These are phyloP conservation scores for Xestia c-nigrum DNA, from an alignment of 2,888 invertebrate species.

Conservation along the genomic window DNA sequence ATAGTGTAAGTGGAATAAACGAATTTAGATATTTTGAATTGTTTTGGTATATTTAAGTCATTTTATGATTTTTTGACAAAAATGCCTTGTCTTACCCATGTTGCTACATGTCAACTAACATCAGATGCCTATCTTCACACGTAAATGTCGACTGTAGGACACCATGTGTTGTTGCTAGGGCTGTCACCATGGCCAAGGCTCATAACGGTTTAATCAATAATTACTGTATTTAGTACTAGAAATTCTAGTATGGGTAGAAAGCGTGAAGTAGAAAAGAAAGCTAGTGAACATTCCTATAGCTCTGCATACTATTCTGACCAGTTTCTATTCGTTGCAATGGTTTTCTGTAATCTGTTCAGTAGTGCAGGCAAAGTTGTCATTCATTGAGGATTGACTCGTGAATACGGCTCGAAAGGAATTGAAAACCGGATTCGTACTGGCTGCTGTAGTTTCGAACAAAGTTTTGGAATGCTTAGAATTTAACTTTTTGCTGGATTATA, in stretches of 20 bases:
- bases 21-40: not conserved
- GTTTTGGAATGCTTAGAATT: not conserved
- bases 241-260: slow-evolving; percentile 37
- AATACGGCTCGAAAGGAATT: slow-evolving; percentile 5
- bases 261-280: slow-evolving; percentile 35
- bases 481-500: not conserved
- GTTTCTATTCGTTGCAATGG: slow-evolving; percentile 10
- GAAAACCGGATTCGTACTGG: not conserved
- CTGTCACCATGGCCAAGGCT: not conserved
- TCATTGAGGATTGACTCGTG: not conserved
- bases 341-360: slow-evolving; percentile 20
- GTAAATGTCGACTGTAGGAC: slow-evolving; percentile 19
- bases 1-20: no score
- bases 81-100: not conserved
- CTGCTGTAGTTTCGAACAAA: not conserved
- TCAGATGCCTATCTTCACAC: slow-evolving; percentile 23
- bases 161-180: slow-evolving; percentile 1
- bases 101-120: not conserved
- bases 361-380: not conserved
- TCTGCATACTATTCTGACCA: slow-evolving; percentile 3
- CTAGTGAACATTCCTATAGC: slow-evolving; percentile 10
- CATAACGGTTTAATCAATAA: slow-evolving; percentile 26
- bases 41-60: not conserved
- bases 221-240: slow-evolving; percentile 4
- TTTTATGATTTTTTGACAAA: not conserved